Evolutionary conservation across 64 coral and sea anemone genomes (phyloP).

Genomic region (Montipora capricornis): DNA sequence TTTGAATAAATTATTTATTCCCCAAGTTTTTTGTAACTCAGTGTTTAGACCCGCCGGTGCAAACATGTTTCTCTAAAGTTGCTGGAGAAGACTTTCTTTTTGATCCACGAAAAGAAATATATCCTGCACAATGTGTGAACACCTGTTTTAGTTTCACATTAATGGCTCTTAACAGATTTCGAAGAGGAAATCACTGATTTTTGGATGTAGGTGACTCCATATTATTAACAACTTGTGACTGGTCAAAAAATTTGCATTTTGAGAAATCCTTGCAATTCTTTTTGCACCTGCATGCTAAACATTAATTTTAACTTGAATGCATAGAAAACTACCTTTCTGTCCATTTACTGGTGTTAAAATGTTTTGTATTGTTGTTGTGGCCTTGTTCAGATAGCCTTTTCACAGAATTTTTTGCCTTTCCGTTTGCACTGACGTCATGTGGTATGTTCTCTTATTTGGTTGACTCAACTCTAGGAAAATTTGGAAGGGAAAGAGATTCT

Average conservation of each 20-base stretch:
- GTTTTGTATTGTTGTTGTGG: background rate
- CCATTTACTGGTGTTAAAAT: background rate
- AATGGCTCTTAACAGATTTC: background rate
- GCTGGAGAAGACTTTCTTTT: no score
- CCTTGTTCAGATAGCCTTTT: background rate
- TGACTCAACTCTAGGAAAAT: background rate
- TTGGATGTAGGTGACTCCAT: background rate
- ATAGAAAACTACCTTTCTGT: no score
- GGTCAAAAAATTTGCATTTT: no score
- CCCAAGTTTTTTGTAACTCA: background rate
- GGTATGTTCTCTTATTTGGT: background rate
- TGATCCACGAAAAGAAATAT: background rate
- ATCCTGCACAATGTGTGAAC: background rate
- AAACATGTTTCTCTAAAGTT: no score
- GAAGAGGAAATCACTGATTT: background rate
- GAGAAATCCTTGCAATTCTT: background rate
- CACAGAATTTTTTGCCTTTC: background rate
- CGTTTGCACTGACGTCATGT: background rate
- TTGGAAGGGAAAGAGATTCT: background rate
- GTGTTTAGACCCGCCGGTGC: no score
- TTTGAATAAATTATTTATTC: slow-evolving; percentile 40
- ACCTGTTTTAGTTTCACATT: background rate
- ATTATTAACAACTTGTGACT: background rate
- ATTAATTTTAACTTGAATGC: no score
- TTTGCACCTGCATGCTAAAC: background rate